Evolutionary conservation across 2,888 invertebrate species (phyloP).

Genomic region (Auanema freiburgensis): DNA sequence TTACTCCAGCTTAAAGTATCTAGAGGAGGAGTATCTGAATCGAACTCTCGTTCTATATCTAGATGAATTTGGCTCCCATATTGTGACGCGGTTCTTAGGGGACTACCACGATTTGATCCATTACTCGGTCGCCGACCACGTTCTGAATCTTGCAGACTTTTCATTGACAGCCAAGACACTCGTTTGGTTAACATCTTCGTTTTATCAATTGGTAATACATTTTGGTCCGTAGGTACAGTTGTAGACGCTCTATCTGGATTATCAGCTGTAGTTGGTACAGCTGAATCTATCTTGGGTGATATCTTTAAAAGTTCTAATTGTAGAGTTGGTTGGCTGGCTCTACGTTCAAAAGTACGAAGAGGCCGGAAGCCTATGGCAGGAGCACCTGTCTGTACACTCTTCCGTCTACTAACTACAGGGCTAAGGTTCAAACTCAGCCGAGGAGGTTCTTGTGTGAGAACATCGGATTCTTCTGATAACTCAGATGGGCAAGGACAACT

Average conservation of each 20-base stretch:
- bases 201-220: conserved; percentile 19
- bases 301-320: conserved; percentile 18
- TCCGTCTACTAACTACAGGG: conserved; percentile 42
- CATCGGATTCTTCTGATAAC: conserved; percentile 38
- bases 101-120: conserved; percentile 28
- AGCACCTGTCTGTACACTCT: conserved; percentile 58
- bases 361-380: conserved; percentile 60
- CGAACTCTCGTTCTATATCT: conserved; percentile 47
- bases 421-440: conserved; percentile 31
- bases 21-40: conserved; percentile 61
- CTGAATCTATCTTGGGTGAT: background rate
- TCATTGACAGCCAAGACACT: conserved; percentile 63
- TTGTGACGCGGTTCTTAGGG: conserved; percentile 32
- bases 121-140: conserved; percentile 28
- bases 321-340: conserved; percentile 57
- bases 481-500: conserved; percentile 54
- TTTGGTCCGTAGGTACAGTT: background rate
- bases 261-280: background rate
- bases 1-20: conserved; percentile 63
- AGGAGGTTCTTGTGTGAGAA: conserved; percentile 22
- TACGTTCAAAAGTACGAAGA: conserved; percentile 49
- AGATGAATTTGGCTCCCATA: conserved; percentile 36
- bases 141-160: conserved; percentile 53
- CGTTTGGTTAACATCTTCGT: conserved; percentile 55
- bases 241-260: background rate